phyloP scores from a whole-genome alignment of 2,888 invertebrate genomes.

The Margaritifera margaritifera region DNA sequence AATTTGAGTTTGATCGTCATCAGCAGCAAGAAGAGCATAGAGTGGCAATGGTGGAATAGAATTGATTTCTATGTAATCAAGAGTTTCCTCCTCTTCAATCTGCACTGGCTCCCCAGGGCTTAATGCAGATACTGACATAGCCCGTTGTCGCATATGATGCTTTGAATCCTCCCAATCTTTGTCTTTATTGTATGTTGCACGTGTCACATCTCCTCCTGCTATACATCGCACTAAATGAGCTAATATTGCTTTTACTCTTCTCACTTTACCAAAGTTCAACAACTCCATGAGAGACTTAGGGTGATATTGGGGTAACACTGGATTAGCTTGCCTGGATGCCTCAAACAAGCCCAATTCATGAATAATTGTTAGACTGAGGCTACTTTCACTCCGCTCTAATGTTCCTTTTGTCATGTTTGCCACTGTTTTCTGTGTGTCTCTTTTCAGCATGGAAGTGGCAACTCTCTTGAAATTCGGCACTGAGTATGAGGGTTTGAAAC shows the following conservation, averaged over 20 bases:
- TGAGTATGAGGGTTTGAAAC: conserved; percentile 58
- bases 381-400: conserved; percentile 59
- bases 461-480: conserved; percentile 57
- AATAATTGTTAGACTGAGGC: conserved; percentile 60
- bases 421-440: conserved; percentile 24
- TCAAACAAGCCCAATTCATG: conserved; percentile 84
- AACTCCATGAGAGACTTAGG: conserved; percentile 99
- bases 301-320: conserved; percentile 98
- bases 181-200: conserved; percentile 40
- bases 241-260: conserved; percentile 98
- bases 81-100: conserved; percentile 52
- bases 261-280: conserved; percentile 94
- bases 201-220: conserved; percentile 55
- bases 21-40: conserved; percentile 95
- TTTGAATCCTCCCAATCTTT: conserved; percentile 45
- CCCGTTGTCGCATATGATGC: conserved; percentile 34
- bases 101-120: conserved; percentile 42
- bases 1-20: conserved; percentile 74
- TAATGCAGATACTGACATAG: conserved; percentile 39
- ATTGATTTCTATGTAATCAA: conserved; percentile 86
- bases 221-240: conserved; percentile 92
- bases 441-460: conserved; percentile 27
- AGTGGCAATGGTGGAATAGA: conserved; percentile 98
- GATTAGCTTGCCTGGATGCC: conserved; percentile 96
- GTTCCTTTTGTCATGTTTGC: conserved; percentile 31